phyloP scores from a whole-genome alignment of 2,113 vertebrate genomes.

The Oenanthe melanoleuca region DNA sequence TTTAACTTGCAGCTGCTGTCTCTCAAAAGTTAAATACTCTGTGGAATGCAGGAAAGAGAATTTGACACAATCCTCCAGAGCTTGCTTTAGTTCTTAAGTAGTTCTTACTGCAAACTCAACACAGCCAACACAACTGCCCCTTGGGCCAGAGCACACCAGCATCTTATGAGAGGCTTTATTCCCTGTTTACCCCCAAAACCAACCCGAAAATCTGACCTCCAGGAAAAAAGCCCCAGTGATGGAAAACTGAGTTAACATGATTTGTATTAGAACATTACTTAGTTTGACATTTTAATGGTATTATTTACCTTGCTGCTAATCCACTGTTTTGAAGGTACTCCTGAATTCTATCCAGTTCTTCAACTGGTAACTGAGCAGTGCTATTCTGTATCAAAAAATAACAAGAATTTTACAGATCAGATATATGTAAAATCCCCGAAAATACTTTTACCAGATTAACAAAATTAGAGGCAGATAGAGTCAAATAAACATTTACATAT shows the following conservation, averaged over 20 bases:
- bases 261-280: not conserved
- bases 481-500: accelerated
- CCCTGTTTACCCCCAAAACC: not conserved
- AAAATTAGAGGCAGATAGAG: not conserved
- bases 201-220: not conserved
- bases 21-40: not conserved
- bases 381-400: conserved; percentile 82
- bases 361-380: conserved; percentile 88
- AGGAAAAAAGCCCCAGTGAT: not conserved
- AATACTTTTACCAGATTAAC: not conserved
- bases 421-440: not conserved
- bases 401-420: not conserved
- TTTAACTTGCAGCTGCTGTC: not conserved
- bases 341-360: conserved; percentile 93
- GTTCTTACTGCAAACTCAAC: not conserved
- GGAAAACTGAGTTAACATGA: not conserved
- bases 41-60: not conserved
- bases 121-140: not conserved
- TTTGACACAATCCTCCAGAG: not conserved
- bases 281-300: not conserved
- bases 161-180: not conserved
- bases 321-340: conserved; percentile 91
- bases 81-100: not conserved
- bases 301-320: conserved; percentile 88
- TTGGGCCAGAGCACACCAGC: not conserved